phyloP scores from a whole-genome alignment of 2,888 invertebrate species.

The Phalangium opilio region DNA sequence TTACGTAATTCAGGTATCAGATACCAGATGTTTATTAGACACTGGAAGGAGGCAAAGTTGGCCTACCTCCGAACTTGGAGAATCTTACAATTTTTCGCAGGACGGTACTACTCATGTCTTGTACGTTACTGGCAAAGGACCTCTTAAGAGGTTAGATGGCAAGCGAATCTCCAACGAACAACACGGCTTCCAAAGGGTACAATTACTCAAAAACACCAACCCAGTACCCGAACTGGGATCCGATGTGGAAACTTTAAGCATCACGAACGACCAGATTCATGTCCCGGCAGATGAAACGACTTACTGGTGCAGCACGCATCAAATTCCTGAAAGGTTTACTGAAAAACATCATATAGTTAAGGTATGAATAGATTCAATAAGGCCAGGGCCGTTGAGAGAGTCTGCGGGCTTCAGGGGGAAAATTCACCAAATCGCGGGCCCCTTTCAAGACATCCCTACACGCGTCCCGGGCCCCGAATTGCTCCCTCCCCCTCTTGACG shows the following conservation, averaged over 20 bases:
- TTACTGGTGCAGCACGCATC: slow-evolving; percentile 86
- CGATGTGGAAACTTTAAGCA: slow-evolving; percentile 14
- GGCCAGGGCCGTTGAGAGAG: too few species aligned
- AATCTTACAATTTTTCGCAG: slow-evolving; percentile 33
- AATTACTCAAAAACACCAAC: slow-evolving; percentile 43
- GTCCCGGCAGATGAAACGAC: slow-evolving; percentile 80
- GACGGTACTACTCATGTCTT: slow-evolving; percentile 77
- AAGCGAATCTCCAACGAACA: slow-evolving; percentile 41
- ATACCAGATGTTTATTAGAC: neutral
- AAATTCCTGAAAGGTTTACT: slow-evolving; percentile 50
- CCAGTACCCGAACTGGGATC: slow-evolving; percentile 23
- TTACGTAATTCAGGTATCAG: slow-evolving; percentile 54
- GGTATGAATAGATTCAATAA: too few species aligned
- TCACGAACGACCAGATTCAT: slow-evolving; percentile 23
- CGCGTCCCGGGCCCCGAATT: too few species aligned
- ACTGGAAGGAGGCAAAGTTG: too few species aligned
- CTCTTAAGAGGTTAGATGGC: slow-evolving; percentile 49
- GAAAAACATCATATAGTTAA: slow-evolving; percentile 57
- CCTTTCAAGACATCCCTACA: too few species aligned
- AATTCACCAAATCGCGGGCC: too few species aligned
- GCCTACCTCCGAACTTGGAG: neutral
- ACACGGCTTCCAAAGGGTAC: slow-evolving; percentile 59
- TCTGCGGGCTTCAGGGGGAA: too few species aligned
- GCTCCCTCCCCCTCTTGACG: too few species aligned
- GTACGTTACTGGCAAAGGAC: slow-evolving; percentile 65